Evolutionary conservation across 2,113 vertebrate genomes (phyloP).

Genomic region (Xenopus tropicalis): UCB_Xtro_10.0 CM004443.2:119140001-119140500

Average conservation of each 20-base stretch:
- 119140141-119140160: too few relatives aligned
- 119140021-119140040: too few relatives aligned
- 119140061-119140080: too few relatives aligned
- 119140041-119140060: too few relatives aligned
- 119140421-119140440: conserved; percentile 7
- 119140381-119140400: conserved; percentile 12
- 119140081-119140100: too few relatives aligned
- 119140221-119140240: too few relatives aligned
- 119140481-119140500: background rate
- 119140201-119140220: too few relatives aligned
- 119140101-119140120: too few relatives aligned
- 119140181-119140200: too few relatives aligned
- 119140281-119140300: conserved; percentile 1
- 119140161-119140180: too few relatives aligned
- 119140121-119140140: too few relatives aligned
- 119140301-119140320: background rate
- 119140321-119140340: background rate
- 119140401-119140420: conserved; percentile 3
- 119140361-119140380: background rate
- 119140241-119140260: background rate
- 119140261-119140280: background rate
- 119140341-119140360: background rate
- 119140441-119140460: conserved; percentile 1
- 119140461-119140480: background rate
- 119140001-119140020: too few relatives aligned